These are phyloP conservation scores for Formica exsecta DNA, from an alignment of 1,140 invertebrate genomes.

Conservation along the genomic window DNA sequence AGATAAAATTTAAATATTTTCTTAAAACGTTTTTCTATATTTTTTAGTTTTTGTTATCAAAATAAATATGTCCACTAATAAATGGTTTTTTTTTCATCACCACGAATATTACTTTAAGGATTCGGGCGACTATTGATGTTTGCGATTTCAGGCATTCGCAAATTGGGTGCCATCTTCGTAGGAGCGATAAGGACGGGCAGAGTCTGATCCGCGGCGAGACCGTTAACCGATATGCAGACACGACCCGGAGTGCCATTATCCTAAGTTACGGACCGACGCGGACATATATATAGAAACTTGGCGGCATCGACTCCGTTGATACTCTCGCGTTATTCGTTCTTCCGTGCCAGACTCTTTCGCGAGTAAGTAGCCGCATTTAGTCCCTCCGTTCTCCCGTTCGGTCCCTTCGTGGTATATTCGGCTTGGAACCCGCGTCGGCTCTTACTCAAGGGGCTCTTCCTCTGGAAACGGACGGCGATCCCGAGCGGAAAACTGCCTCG, in stretches of 20 bases:
- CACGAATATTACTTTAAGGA: background rate
- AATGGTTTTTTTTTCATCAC: background rate
- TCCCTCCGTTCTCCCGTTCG: constrained; percentile 8
- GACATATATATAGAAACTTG: constrained; percentile 77
- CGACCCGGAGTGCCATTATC: constrained; percentile 79
- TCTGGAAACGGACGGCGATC: constrained; percentile 14
- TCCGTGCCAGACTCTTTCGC: constrained; percentile 36
- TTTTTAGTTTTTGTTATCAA: background rate
- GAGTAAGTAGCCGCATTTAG: constrained; percentile 82
- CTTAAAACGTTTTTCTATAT: background rate
- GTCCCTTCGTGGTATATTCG: constrained; percentile 17
- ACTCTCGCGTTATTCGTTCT: constrained; percentile 36
- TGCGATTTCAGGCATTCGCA: constrained; percentile 17
- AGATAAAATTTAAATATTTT: background rate
- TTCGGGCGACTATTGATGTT: background rate
- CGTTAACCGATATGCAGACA: constrained; percentile 79
- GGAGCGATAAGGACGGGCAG: constrained; percentile 27
- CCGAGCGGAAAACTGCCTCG: constrained; percentile 14
- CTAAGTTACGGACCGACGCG: constrained; percentile 81
- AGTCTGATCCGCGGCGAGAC: constrained; percentile 58
- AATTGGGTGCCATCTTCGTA: constrained; percentile 58
- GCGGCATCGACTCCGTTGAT: constrained; percentile 63
- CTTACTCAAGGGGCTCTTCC: background rate
- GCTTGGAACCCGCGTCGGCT: background rate
- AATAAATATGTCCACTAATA: background rate